Base-by-base conservation (phyloP, 2,113 vertebrate species). In the Nothoprocta pentlandii region DNA sequence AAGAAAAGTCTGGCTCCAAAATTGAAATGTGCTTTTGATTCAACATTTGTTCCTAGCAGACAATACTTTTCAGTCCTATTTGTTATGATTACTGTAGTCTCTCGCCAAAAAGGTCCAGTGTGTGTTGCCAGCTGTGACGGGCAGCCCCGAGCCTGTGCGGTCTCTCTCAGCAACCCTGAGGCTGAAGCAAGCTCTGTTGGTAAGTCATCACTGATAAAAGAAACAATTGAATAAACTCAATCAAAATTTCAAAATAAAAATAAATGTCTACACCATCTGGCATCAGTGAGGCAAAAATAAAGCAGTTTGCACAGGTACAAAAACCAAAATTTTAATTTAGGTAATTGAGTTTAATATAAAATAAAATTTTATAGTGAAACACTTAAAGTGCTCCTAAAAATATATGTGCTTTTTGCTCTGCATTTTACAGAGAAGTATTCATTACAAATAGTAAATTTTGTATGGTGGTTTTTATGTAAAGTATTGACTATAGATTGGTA, bases 11-110 rank as follows among this genome's bases (percentile, higher is more conserved):
- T 92, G 92, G 77, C 73, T 95, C 64, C 3, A 0, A 58, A 87
- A 84, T n/a, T 34, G 62, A 89, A 85, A 92, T 96, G 84, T 96
- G 89, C 78, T 93, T 95, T 91, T 90, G 85, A 96, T 94, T 95
- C 69, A 70, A 30, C 3, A 21, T 77, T 78, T 67, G 36, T 16
- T 75, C 61, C 69, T 86, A 80, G 61, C 51, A 93, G 92, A 77
- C 67, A 67, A 54, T 32, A 8, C 71, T 89, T 42, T 59, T 42
- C 61, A 86, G 88, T 80, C 64, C 69, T n/a, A 25, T 81, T 90
- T 87, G 63, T 85, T 85, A 36, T 91, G 63, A 94, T 87, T 73
- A 32, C 42, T 59, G 79, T 46, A 92, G 79, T 25, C 20, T 82
- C 79, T 74, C 46, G 67, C 85, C 68, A 83, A 34, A 28, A 87